phyloP scores from a whole-genome alignment of 2,113 vertebrate species.

The Sebastes fasciatus region DNA sequence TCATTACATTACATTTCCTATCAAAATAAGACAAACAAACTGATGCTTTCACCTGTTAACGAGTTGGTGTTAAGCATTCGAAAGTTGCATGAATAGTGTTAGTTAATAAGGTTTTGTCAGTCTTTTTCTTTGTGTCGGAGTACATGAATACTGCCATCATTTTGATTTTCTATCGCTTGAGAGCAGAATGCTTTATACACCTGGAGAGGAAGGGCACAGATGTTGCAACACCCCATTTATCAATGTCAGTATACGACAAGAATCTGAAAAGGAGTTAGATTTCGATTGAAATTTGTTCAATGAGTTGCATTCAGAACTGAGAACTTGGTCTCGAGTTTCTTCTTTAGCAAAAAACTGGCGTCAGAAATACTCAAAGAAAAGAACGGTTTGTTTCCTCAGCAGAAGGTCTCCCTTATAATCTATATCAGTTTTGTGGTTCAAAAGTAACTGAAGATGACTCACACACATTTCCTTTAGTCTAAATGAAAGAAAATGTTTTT shows the following conservation, averaged over 20 bases:
- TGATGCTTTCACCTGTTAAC: not conserved
- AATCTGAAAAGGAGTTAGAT: not conserved
- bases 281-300: not conserved
- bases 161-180: constrained; percentile 39
- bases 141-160: constrained; percentile 14
- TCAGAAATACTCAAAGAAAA: not conserved
- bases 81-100: not conserved
- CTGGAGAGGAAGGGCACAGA: not conserved
- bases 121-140: constrained; percentile 10
- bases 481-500: not conserved
- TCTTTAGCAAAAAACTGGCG: not conserved
- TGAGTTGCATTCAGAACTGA: not conserved
- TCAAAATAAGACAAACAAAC: not conserved
- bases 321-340: not conserved
- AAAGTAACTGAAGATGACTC: not conserved
- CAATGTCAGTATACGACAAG: constrained; percentile 25
- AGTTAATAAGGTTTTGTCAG: not conserved
- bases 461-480: not conserved
- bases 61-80: not conserved
- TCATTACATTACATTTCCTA: not conserved
- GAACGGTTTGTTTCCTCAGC: not conserved
- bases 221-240: constrained; percentile 33
- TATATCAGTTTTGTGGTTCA: not conserved
- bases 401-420: not conserved
- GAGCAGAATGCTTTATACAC: constrained; percentile 1